These are phyloP conservation scores for Ennomos quercinarius DNA, from an alignment of 2,888 invertebrate genomes.

Conservation along the genomic window DNA sequence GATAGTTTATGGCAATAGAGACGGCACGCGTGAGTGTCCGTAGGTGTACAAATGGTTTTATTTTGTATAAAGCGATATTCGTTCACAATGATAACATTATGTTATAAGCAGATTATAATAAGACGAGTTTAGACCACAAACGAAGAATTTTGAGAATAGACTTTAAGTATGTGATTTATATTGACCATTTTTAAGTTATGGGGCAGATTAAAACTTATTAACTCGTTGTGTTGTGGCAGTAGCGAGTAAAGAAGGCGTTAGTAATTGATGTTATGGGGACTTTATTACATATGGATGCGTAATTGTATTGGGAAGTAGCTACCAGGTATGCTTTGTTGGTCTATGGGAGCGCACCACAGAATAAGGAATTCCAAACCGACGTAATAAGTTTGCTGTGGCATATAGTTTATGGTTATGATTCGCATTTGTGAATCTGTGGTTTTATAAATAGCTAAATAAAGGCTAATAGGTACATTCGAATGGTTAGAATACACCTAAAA, in stretches of 20 bases:
- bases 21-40: slow-evolving; percentile 41
- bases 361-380: too few species aligned
- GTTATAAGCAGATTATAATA: slow-evolving; percentile 45
- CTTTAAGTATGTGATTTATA: slow-evolving; percentile 25
- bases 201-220: slow-evolving; percentile 28
- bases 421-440: too few species aligned
- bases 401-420: too few species aligned
- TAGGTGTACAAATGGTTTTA: slow-evolving; percentile 55
- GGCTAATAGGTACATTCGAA: too few species aligned
- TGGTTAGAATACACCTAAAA: too few species aligned
- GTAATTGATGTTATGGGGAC: slow-evolving; percentile 19
- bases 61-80: slow-evolving; percentile 45
- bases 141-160: slow-evolving; percentile 38
- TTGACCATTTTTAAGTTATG: slow-evolving; percentile 23
- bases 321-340: too few species aligned
- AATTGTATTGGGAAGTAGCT: too few species aligned
- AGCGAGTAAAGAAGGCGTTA: slow-evolving; percentile 17
- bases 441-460: too few species aligned
- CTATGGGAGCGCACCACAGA: too few species aligned
- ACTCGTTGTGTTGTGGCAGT: slow-evolving; percentile 23
- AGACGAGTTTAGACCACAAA: slow-evolving; percentile 46
- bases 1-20: slow-evolving; percentile 39
- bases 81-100: slow-evolving; percentile 52
- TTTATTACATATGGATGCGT: not conserved
- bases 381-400: too few species aligned